Conservation (phyloP, 2,888 invertebrate species). For the Drosophila vallismaia region DNA sequence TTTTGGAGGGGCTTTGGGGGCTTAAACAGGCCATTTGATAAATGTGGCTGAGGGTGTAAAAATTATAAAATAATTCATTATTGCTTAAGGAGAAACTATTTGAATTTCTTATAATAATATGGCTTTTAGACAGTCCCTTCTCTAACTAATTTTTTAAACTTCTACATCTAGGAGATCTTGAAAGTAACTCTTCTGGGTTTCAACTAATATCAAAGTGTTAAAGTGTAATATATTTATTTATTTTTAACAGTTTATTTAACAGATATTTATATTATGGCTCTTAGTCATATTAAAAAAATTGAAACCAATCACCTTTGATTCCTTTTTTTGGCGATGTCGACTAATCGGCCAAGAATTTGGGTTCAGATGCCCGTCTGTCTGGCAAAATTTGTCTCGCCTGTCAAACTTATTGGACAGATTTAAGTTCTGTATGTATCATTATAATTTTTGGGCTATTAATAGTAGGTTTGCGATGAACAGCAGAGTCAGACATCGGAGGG, state of each 20-base stretch:
- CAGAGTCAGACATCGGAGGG: constrained; percentile 2
- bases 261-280: not conserved
- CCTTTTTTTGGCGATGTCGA: constrained; percentile 14
- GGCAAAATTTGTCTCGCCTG: constrained; percentile 60
- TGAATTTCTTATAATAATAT: too few relatives aligned
- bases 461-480: constrained; percentile 15
- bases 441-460: constrained; percentile 27
- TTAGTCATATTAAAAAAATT: not conserved
- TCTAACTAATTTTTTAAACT: too few relatives aligned
- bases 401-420: constrained; percentile 59
- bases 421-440: constrained; percentile 8
- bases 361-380: constrained; percentile 42
- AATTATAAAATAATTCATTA: not conserved
- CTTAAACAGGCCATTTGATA: not conserved
- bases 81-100: too few relatives aligned
- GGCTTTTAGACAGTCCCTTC: too few relatives aligned
- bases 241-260: too few relatives aligned
- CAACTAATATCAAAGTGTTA: not conserved
- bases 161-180: too few relatives aligned
- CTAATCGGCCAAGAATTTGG: constrained; percentile 58
- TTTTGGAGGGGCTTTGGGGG: constrained; percentile 25
- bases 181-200: too few relatives aligned
- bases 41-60: not conserved
- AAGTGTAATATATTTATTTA: too few relatives aligned
- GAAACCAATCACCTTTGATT: not conserved